These are phyloP conservation scores for Scophthalmus maximus DNA, from an alignment of 2,113 vertebrate species.

Conservation along the genomic window DNA sequence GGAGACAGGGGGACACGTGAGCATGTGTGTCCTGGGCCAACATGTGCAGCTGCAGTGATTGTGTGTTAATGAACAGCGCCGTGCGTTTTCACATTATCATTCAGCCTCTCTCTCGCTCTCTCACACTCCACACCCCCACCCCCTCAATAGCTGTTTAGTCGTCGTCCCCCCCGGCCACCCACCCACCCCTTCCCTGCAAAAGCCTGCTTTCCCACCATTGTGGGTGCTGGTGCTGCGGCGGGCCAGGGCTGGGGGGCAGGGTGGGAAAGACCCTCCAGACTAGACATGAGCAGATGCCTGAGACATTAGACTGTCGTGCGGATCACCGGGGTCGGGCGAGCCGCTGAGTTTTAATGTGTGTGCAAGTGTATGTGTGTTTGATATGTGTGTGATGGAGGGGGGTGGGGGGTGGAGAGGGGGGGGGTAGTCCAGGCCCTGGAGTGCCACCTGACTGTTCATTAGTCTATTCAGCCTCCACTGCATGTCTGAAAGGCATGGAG, in stretches of 20 bases:
- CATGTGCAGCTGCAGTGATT: constrained; percentile 79
- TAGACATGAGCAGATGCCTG: constrained; percentile 84
- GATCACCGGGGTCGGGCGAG: constrained; percentile 77
- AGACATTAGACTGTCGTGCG: constrained; percentile 81
- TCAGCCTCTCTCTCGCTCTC: constrained; percentile 70
- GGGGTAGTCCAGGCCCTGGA: constrained; percentile 53
- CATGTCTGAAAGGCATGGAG: constrained; percentile 78
- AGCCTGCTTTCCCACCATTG: constrained; percentile 81
- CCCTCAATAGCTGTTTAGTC: constrained; percentile 74
- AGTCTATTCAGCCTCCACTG: constrained; percentile 76
- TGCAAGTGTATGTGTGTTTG: constrained; percentile 72
- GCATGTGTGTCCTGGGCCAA: constrained; percentile 70
- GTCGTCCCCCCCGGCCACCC: no score
- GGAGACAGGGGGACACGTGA: constrained; percentile 59
- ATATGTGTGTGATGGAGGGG: constrained; percentile 64
- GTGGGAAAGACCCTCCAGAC: constrained; percentile 83
- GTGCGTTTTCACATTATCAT: constrained; percentile 82
- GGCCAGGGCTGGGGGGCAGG: constrained; percentile 78
- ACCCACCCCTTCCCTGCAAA: constrained; percentile 49
- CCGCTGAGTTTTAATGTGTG: constrained; percentile 76
- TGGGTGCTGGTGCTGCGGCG: constrained; percentile 74
- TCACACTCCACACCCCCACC: constrained; percentile 30
- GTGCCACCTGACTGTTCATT: constrained; percentile 83
- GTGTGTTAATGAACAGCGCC: constrained; percentile 80
- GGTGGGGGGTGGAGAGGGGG: constrained; percentile 29